phyloP scores from a whole-genome alignment of 2,888 invertebrate species.

The Arctia plantaginis region DNA sequence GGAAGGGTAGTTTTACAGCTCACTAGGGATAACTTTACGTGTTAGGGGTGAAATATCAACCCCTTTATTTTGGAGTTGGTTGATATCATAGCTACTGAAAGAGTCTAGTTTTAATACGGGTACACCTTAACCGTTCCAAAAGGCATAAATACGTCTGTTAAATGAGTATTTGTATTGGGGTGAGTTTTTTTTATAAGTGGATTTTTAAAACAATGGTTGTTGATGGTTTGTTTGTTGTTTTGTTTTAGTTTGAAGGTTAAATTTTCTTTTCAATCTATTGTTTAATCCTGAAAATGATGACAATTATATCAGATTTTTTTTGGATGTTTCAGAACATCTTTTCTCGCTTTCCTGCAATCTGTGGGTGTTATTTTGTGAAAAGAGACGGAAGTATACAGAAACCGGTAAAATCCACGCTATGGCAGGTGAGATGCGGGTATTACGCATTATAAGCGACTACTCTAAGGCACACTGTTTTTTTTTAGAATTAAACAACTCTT shows the following conservation, averaged over 20 bases:
- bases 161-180: conserved; percentile 28
- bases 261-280: no score
- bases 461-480: background rate
- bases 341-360: no score
- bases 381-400: no score
- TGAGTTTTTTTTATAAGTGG: conserved; percentile 19
- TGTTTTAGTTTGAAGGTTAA: background rate
- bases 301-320: no score
- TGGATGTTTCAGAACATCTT: no score
- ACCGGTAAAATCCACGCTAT: no score
- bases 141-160: conserved; percentile 35
- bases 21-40: conserved; percentile 82
- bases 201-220: conserved; percentile 24
- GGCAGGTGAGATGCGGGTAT: no score
- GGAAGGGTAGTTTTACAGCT: conserved; percentile 84
- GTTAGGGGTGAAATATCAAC: conserved; percentile 68
- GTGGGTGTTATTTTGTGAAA: no score
- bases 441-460: background rate
- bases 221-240: background rate
- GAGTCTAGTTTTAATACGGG: conserved; percentile 49
- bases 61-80: conserved; percentile 71
- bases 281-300: no score
- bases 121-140: conserved; percentile 39
- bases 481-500: no score
- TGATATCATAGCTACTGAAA: conserved; percentile 65